Evolutionary conservation across 2,888 invertebrate species (phyloP).

Genomic region (Toxonevra muliebris): DNA sequence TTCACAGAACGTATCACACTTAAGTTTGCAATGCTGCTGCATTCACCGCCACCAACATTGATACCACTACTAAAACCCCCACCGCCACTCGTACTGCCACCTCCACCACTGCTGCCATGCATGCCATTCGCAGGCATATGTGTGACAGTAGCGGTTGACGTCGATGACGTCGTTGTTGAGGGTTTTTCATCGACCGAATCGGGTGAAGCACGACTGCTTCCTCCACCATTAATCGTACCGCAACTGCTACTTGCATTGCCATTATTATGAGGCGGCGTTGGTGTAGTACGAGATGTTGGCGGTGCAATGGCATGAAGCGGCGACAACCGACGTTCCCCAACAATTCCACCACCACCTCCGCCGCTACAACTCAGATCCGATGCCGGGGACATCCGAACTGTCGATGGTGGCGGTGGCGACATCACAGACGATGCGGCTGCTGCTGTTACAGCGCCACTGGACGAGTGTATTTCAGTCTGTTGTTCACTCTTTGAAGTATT

Average conservation of each 20-base stretch:
- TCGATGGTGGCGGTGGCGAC: slow-evolving; percentile 56
- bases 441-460: slow-evolving; percentile 52
- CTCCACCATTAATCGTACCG: slow-evolving; percentile 54
- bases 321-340: slow-evolving; percentile 37
- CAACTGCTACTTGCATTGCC: slow-evolving; percentile 54
- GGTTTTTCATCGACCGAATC: slow-evolving; percentile 63
- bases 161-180: slow-evolving; percentile 50
- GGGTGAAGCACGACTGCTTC: slow-evolving; percentile 63
- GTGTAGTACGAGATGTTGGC: slow-evolving; percentile 50
- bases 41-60: slow-evolving; percentile 24
- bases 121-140: slow-evolving; percentile 53
- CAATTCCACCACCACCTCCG: slow-evolving; percentile 22
- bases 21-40: slow-evolving; percentile 47
- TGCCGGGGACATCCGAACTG: slow-evolving; percentile 46
- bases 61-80: slow-evolving; percentile 37
- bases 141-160: slow-evolving; percentile 25
- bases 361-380: slow-evolving; percentile 27
- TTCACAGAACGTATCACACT: slow-evolving; percentile 65
- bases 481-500: slow-evolving; percentile 42
- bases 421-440: slow-evolving; percentile 57
- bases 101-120: slow-evolving; percentile 37
- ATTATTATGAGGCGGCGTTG: slow-evolving; percentile 60
- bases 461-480: slow-evolving; percentile 61
- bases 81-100: slow-evolving; percentile 25
- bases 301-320: slow-evolving; percentile 27